These are phyloP conservation scores for Menura novaehollandiae DNA, from an alignment of 2,113 vertebrate genomes.

Conservation along the genomic window DNA sequence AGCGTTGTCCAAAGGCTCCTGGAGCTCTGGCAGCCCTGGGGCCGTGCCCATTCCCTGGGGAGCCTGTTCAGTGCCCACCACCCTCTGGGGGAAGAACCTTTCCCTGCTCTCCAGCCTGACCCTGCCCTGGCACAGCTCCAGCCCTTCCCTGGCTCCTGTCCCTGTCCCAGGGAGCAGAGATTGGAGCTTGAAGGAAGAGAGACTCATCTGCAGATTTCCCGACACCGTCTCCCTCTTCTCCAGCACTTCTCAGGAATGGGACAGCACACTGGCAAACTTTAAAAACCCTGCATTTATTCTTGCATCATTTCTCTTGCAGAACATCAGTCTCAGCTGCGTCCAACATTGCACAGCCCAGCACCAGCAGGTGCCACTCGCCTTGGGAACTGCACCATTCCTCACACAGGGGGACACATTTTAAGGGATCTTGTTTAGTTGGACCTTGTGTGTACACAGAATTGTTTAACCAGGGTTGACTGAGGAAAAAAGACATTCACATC, in stretches of 20 bases:
- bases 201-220: background rate
- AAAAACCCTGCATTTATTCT: background rate
- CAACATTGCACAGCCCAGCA: background rate
- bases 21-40: too few relatives aligned
- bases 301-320: background rate
- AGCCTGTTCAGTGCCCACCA: too few relatives aligned
- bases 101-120: too few relatives aligned
- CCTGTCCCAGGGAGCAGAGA: background rate
- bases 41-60: too few relatives aligned
- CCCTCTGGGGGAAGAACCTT: too few relatives aligned
- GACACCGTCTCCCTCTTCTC: background rate
- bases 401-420: too few relatives aligned
- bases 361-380: background rate
- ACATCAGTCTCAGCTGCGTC: background rate
- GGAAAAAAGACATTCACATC: background rate
- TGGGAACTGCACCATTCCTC: background rate
- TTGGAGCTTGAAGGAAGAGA: accelerated
- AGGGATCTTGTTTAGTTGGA: too few relatives aligned
- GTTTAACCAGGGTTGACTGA: background rate
- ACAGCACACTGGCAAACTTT: background rate
- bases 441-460: background rate
- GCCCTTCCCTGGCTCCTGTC: too few relatives aligned
- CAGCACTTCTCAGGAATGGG: background rate
- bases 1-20: too few relatives aligned
- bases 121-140: too few relatives aligned